These are phyloP conservation scores for Fratercula arctica DNA, from an alignment of 2,797 vertebrate species.

Conservation along the genomic window DNA sequence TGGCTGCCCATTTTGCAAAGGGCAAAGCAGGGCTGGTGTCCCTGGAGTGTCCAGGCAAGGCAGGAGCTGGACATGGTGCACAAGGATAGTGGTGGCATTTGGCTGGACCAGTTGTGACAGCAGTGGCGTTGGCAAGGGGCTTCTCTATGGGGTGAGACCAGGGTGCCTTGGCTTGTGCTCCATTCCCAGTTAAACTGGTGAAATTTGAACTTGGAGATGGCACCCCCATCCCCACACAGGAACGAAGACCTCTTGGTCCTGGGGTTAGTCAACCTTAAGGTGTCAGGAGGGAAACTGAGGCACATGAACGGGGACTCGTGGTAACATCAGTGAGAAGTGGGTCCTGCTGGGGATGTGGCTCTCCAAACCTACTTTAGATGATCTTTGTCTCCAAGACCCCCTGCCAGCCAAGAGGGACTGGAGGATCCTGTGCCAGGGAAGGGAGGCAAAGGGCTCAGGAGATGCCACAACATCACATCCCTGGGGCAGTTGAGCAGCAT, in stretches of 20 bases:
- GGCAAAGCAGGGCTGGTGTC: not conserved
- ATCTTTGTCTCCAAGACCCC: not conserved
- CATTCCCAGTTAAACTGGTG: not conserved
- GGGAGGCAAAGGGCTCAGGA: not conserved
- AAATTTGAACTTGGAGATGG: not conserved
- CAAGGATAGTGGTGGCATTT: not conserved
- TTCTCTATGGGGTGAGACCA: not conserved
- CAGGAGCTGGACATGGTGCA: not conserved
- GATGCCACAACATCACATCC: not conserved
- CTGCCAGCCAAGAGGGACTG: not conserved
- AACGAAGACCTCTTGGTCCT: not conserved
- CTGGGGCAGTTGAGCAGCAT: not conserved
- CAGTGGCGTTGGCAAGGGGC: not conserved
- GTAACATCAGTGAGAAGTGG: not conserved
- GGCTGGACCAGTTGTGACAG: not conserved
- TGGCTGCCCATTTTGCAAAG: not conserved
- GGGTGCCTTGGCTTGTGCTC: not conserved
- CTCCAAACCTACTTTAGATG: not conserved
- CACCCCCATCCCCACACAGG: not conserved
- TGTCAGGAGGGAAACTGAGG: not conserved
- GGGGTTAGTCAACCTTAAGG: not conserved
- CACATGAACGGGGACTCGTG: rapidly evolving
- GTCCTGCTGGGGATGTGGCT: not conserved
- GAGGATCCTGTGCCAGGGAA: not conserved
- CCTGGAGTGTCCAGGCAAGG: not conserved